Evolutionary conservation across 2,797 vertebrate species (phyloP).

Genomic region (Glossophaga mutica): DNA sequence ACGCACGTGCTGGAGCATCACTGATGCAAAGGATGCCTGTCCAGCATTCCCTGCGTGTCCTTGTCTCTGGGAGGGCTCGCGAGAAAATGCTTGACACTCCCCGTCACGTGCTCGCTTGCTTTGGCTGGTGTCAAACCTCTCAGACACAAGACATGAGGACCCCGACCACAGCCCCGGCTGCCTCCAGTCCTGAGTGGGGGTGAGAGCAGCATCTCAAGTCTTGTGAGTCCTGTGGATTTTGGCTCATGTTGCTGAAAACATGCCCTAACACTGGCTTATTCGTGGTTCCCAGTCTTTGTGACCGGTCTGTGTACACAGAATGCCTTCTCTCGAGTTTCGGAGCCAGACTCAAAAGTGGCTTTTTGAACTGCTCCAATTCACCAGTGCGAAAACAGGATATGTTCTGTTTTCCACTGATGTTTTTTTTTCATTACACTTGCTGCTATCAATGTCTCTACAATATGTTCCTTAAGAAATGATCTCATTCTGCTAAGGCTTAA

Average conservation of each 20-base stretch:
- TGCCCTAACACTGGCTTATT: background rate
- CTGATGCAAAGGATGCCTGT: background rate
- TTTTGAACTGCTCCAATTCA: background rate
- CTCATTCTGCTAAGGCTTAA: background rate
- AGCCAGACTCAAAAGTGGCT: background rate
- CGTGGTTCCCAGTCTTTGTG: background rate
- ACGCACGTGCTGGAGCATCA: background rate
- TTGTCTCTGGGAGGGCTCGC: background rate
- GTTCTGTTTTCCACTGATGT: background rate
- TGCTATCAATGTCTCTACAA: background rate
- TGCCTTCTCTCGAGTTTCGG: background rate
- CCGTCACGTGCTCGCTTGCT: background rate
- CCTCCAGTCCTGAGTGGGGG: background rate
- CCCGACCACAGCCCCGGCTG: background rate
- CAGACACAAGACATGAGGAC: background rate
- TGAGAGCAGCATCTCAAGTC: background rate
- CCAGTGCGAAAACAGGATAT: background rate
- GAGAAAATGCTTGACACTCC: background rate
- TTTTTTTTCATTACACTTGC: background rate
- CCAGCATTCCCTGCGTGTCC: background rate
- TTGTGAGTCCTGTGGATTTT: background rate
- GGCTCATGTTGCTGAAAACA: background rate
- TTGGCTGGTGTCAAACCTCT: background rate
- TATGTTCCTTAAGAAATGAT: background rate
- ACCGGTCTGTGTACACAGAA: background rate